Base-by-base conservation (phyloP, 2,888 invertebrate genomes). In the Sinodicranocentrus sp. region DNA sequence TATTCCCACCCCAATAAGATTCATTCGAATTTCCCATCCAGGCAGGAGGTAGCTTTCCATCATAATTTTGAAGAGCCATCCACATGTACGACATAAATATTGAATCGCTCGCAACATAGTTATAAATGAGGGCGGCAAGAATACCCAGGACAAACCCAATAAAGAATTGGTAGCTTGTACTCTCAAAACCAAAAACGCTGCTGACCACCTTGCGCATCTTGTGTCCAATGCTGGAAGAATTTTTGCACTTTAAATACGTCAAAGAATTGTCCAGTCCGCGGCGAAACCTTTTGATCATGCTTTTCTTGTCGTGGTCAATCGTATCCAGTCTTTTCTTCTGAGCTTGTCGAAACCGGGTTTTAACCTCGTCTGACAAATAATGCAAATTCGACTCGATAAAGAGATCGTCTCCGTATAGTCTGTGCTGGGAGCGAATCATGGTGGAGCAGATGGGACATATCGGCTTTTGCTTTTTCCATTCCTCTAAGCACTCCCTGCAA, bases 371-470 rank as follows among this genome's bases (percentile, higher is more conserved):
- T 0, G n/a, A n/a, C n/a, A n/a, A n/a, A n/a, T n/a, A n/a, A n/a
- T n/a, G n/a, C n/a, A n/a, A n/a, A n/a, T n/a, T n/a, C 2, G 80
- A 80, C 43, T 85, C 82, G 13, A 85, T 44, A 5, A 85, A 28
- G 3, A 21, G 73, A 21, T 85, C 84, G n/a, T 77, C 72, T 3
- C 65, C 54, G 52, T 65, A 85, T 1, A 77, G 44, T 0, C 84
- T 82, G 26, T 77, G 59, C 2, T 21, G 43, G 21, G 75, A 67
- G 8, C 68, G 72, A 13, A 85, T 59, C 48, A 43, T 23, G 0
- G 76, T 71, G 5, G 82, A 82, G 28, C 84, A 85, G 33, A 82
- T 39, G 0, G 84, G 84, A 61, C 84, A 85, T 1, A 77, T 23
- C 0, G 72, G 77, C 26, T 85, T 77, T 10, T 59, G 1, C 8